phyloP scores from a whole-genome alignment of 2,888 invertebrate genomes.

The Cheilosia vernalis region DNA sequence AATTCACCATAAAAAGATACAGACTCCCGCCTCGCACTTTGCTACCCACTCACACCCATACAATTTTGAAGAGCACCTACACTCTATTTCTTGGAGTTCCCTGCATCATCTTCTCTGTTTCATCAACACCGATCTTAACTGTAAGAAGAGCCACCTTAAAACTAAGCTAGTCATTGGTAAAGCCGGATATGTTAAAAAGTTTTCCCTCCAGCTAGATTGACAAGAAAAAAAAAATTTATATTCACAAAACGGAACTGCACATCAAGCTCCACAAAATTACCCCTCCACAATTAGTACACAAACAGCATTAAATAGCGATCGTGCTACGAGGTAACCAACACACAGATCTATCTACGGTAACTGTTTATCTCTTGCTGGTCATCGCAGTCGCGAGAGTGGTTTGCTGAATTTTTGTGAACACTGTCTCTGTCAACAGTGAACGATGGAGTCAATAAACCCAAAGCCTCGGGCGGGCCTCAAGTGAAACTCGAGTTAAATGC shows the following conservation, averaged over 20 bases:
- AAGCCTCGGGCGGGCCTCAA: constrained; percentile 47
- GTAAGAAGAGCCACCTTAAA: neutral
- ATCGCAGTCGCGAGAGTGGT: constrained; percentile 27
- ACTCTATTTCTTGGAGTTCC: no score
- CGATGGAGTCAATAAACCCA: constrained; percentile 56
- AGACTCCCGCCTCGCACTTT: no score
- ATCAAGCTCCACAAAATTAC: constrained; percentile 33
- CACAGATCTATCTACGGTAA: constrained; percentile 14
- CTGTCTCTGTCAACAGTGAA: constrained; percentile 8
- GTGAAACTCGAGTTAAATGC: constrained; percentile 57
- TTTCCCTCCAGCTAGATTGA: constrained; percentile 18
- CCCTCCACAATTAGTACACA: constrained; percentile 20
- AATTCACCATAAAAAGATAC: no score
- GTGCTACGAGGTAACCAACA: constrained; percentile 2
- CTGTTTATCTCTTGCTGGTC: constrained; percentile 25
- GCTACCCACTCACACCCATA: no score
- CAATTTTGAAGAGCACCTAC: no score
- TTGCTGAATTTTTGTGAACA: constrained; percentile 26
- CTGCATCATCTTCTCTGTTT: neutral
- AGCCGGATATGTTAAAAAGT: constrained; percentile 33
- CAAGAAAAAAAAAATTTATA: constrained; percentile 2
- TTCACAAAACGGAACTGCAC: constrained; percentile 49
- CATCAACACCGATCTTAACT: neutral
- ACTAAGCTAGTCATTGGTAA: neutral
- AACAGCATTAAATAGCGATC: constrained; percentile 22